phyloP scores from a whole-genome alignment of 2,113 vertebrate species.

The Narcine bancroftii region DNA sequence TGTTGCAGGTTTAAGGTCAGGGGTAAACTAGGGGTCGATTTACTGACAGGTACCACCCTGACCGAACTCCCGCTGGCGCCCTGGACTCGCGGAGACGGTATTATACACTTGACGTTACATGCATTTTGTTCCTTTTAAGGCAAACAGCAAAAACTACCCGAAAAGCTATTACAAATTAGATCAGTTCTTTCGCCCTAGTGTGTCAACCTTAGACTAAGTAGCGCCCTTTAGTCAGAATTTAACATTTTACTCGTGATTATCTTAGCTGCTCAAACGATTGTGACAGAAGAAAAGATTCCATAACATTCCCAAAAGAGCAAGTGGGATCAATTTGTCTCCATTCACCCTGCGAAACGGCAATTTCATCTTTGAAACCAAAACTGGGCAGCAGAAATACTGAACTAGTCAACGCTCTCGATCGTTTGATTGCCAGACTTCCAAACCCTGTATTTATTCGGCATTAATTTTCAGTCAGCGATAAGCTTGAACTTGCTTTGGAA shows the following conservation, averaged over 20 bases:
- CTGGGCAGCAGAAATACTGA: background rate
- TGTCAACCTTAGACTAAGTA: background rate
- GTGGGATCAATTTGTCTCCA: background rate
- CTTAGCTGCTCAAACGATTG: background rate
- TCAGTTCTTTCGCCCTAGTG: background rate
- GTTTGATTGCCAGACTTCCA: background rate
- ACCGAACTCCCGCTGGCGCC: background rate
- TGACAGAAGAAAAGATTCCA: background rate
- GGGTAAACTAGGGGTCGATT: background rate
- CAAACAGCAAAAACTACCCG: background rate
- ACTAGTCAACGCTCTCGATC: background rate
- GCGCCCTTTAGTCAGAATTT: background rate
- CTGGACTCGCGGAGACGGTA: background rate
- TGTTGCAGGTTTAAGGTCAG: background rate
- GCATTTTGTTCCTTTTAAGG: background rate
- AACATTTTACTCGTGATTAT: background rate
- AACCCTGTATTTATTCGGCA: background rate
- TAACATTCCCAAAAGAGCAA: background rate
- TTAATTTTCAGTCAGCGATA: background rate
- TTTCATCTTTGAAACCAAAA: background rate
- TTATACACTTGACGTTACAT: background rate
- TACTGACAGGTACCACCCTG: slow-evolving; percentile 6
- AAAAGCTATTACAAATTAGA: background rate
- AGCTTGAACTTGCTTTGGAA: background rate
- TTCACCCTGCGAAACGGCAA: background rate